phyloP scores from a whole-genome alignment of 2,888 invertebrate genomes.

The Tetragonula carbonaria region DNA sequence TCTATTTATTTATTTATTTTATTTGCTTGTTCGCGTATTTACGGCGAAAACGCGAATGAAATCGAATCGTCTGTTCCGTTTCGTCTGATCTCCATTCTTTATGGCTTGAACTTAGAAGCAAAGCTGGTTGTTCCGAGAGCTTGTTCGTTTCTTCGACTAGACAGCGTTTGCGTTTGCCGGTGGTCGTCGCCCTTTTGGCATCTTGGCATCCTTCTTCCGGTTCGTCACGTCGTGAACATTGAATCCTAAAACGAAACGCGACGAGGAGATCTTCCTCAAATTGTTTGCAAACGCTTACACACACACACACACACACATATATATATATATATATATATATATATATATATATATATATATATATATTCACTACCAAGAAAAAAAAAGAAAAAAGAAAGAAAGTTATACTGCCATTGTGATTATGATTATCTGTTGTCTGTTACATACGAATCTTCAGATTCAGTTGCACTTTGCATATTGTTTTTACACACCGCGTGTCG shows the following conservation, averaged over 20 bases:
- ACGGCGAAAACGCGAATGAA: not conserved
- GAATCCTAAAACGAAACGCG: not conserved
- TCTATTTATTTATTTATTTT: not conserved
- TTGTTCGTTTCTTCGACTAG: slow-evolving; percentile 56
- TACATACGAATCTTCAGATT: slow-evolving; percentile 24
- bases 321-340: not conserved
- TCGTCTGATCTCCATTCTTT: slow-evolving; percentile 54
- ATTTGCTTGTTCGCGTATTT: too few species aligned
- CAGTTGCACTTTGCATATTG: slow-evolving; percentile 31
- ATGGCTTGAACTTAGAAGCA: slow-evolving; percentile 63
- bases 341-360: slow-evolving; percentile 12
- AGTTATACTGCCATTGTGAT: slow-evolving; percentile 47
- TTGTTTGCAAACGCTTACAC: slow-evolving; percentile 38
- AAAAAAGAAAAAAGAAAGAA: not conserved
- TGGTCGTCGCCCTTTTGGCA: slow-evolving; percentile 49
- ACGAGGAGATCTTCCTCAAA: slow-evolving; percentile 5
- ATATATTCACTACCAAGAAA: slow-evolving; percentile 45
- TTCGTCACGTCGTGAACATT: slow-evolving; percentile 6
- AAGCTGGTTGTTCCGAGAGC: slow-evolving; percentile 65
- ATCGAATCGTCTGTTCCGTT: slow-evolving; percentile 10
- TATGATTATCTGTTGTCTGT: slow-evolving; percentile 41
- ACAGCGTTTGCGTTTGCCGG: slow-evolving; percentile 45
- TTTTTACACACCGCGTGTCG: not conserved
- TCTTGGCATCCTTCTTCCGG: not conserved
- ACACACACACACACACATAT: too few species aligned